phyloP scores from a whole-genome alignment of 2,888 invertebrate genomes.

The Drosophila mulleri region DNA sequence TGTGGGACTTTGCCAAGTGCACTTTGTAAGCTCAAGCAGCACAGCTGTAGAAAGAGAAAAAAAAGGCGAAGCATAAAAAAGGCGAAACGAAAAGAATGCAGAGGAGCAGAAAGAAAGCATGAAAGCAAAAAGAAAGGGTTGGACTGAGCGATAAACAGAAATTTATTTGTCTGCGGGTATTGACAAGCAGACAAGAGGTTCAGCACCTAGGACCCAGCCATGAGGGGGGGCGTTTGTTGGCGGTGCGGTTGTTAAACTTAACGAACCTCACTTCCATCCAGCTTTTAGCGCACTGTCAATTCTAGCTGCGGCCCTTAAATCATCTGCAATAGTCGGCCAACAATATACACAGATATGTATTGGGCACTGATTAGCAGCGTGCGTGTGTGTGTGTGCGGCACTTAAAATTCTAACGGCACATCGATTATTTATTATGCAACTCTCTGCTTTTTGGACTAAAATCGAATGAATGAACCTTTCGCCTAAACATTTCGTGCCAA shows the following conservation, averaged over 20 bases:
- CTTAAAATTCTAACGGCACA: constrained; percentile 61
- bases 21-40: constrained; percentile 64
- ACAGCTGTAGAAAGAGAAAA: constrained; percentile 48
- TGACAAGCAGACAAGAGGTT: constrained; percentile 62
- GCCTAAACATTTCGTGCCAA: constrained; percentile 72
- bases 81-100: constrained; percentile 23
- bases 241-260: not conserved
- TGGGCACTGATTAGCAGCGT: constrained; percentile 65
- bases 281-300: constrained; percentile 28
- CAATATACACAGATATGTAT: constrained; percentile 4
- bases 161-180: constrained; percentile 80
- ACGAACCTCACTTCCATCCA: constrained; percentile 6
- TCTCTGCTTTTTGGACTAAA: constrained; percentile 45
- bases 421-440: constrained; percentile 78
- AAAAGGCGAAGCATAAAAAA: constrained; percentile 55
- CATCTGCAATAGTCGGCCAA: constrained; percentile 14
- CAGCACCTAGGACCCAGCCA: not conserved
- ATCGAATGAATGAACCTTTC: constrained; percentile 55
- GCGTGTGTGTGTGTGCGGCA: constrained; percentile 28
- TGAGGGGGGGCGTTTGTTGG: not conserved
- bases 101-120: constrained; percentile 10
- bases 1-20: constrained; percentile 62
- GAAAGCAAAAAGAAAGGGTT: constrained; percentile 49
- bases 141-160: constrained; percentile 73
- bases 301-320: constrained; percentile 22